phyloP scores from a whole-genome alignment of 2,797 vertebrate genomes.

The Enteromius thamalakanensis region DNA sequence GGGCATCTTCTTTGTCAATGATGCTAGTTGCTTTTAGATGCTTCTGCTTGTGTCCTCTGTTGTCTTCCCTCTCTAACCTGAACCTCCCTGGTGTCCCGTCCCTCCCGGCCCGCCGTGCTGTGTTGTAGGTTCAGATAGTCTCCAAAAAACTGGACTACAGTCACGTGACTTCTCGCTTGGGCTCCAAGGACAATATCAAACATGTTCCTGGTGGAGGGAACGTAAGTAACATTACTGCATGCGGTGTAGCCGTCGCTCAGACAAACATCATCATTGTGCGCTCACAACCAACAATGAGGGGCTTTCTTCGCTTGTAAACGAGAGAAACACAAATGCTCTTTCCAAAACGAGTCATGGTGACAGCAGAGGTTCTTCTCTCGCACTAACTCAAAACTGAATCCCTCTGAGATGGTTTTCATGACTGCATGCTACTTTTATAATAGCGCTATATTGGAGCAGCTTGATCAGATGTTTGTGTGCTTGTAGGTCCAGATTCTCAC shows the following conservation, averaged over 20 bases:
- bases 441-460: not conserved
- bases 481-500: slow-evolving; percentile 91
- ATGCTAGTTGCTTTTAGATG: slow-evolving; percentile 50
- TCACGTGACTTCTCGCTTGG: slow-evolving; percentile 97
- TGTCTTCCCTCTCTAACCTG: slow-evolving; percentile 57
- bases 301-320: slow-evolving; percentile 12
- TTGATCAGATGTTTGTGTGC: not conserved
- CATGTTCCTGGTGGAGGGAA: slow-evolving; percentile 99
- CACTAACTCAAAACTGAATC: not conserved
- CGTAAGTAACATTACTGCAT: slow-evolving; percentile 82
- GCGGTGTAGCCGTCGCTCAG: slow-evolving; percentile 27
- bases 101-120: slow-evolving; percentile 82
- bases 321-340: slow-evolving; percentile 10
- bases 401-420: not conserved
- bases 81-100: slow-evolving; percentile 60
- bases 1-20: not conserved
- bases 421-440: not conserved
- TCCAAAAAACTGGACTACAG: slow-evolving; percentile 99
- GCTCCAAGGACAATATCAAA: slow-evolving; percentile 99
- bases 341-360: slow-evolving; percentile 12
- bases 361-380: slow-evolving; percentile 30
- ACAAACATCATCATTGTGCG: slow-evolving; percentile 27
- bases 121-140: slow-evolving; percentile 98
- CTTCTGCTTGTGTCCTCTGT: slow-evolving; percentile 57
- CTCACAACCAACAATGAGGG: slow-evolving; percentile 12